Evolutionary conservation across 2,888 invertebrate genomes (phyloP), one percentile per base, ranked within the genome.

Genomic region (Rapana venosa): DNA sequence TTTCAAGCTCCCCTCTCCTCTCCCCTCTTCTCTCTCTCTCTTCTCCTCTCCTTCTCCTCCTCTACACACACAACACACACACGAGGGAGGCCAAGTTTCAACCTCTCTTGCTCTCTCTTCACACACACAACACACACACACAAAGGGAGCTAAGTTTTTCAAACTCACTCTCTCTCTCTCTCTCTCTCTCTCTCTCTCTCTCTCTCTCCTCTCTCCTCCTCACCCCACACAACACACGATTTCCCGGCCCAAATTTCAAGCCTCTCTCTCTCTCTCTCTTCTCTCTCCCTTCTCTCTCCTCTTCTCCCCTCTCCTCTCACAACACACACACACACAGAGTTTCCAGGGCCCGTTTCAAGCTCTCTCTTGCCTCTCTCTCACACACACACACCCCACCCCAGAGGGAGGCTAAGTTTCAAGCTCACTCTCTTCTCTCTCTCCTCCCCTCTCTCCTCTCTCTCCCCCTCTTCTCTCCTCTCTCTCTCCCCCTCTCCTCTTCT

Each of bases 221-320:
- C 70, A 70, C 70, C 26, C 8, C 58, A 8, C 8, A 15, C 15
- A 8, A 58, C 58, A 58, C 58, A 58, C 8, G 58, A 58, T 58
- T 58, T 15, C 58, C 58, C 58, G n/a, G n/a, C 17, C 61, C 61
- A 61, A 61, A 61, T 61, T 61, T 61, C 61, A 61, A 61, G 61
- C 61, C 36, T 84, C 84, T 84, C 26, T 36, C 36, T 84, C 35
- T 84, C 36, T 36, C 26, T 84, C 36, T 84, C 26, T 84, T 35
- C 32, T 15, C 56, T 35, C 32, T 32, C 32, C 85, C 32, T 32
- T 79, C 15, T 26, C 30, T 56, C 85, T 85, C 17, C 32, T 15
- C 17, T 15, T 85, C 56, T 56, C 17, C n/a, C 56, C 32, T 15
- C 56, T n/a, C 6, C 2, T 84, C 36, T 84, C 11, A n/a, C n/a